Base-by-base conservation (phyloP, 2,113 vertebrate genomes). In the Pseudonaja textilis region DNA sequence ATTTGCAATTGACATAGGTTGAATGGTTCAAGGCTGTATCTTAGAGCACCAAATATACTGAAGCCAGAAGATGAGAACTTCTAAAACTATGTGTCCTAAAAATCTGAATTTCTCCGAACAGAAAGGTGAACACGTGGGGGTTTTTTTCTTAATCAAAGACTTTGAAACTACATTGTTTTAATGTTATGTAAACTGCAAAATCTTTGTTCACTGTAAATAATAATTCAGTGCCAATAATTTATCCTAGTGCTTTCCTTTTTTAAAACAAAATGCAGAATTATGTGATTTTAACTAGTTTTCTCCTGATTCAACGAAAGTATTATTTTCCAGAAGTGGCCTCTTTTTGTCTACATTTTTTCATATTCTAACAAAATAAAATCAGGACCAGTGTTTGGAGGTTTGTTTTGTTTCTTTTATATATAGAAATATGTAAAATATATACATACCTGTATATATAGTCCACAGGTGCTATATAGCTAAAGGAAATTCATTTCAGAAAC, bases 141-240 rank as follows among this genome's bases (percentile, higher is more conserved):
- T 3, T 95, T 96, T 96, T 97, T 97, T 97, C 96, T 97, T 96
- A 96, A 96, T 95, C 96, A 96, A 56, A 98, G 98, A 98, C 98
- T 97, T 96, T 95, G 95, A 97, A 97, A 97, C 96, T 96, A 97
- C 97, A 97, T 97, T 97, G 97, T 97, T 97, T 97, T 92, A 97
- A 97, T 98, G 97, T 98, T 97, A 98, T 96, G 97, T 98, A 98
- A 98, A 98, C 98, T 97, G 97, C 98, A 97, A 98, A 97, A 97
- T 97, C 97, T 99, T 97, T 98, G 97, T 98, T 98, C 97, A 97
- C 81, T 99, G 98, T 99, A 99, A 98, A 99, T 99, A 99, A 97
- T 98, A 98, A 98, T 97, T 97, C 98, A 97, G 98, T 97, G 98
- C 98, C 98, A 98, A 99, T 98, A 98, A 99, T 98, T 98, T 97